Conservation (phyloP, 2,797 vertebrate genomes). For the Eulemur albifrons region DNA sequence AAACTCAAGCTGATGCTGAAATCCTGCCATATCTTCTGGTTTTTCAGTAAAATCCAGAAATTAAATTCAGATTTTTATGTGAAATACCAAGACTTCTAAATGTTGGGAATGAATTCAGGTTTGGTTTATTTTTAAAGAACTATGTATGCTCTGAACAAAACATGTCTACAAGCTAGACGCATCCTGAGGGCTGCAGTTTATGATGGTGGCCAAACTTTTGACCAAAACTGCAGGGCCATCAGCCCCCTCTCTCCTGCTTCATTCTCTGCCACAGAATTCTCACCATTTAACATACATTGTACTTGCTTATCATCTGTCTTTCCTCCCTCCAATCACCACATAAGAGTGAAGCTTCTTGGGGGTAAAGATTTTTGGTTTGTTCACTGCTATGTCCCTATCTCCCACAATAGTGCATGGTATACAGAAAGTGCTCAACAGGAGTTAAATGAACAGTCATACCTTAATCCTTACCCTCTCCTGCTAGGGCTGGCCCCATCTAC, state of each 20-base stretch:
- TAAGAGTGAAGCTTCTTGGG: neutral
- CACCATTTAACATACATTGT: neutral
- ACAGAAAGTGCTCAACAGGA: neutral
- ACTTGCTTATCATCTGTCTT: neutral
- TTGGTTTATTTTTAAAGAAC: slow-evolving; percentile 9
- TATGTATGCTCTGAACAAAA: neutral
- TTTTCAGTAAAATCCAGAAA: slow-evolving; percentile 40
- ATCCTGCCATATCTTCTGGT: neutral
- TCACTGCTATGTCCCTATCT: neutral
- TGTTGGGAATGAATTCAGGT: neutral
- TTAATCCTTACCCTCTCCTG: neutral
- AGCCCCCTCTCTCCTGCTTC: neutral
- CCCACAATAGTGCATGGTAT: neutral
- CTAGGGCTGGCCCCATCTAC: neutral
- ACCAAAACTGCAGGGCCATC: neutral
- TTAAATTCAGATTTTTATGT: slow-evolving; percentile 22
- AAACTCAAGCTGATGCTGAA: neutral
- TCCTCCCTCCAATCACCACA: neutral
- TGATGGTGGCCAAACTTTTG: neutral
- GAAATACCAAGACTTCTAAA: slow-evolving; percentile 32
- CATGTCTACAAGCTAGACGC: neutral
- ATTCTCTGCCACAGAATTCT: neutral
- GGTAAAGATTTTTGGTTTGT: neutral
- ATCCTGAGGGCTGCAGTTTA: neutral
- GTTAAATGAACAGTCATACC: neutral